Conservation (phyloP, 2,113 vertebrate species). For the Macaca nemestrina region DNA sequence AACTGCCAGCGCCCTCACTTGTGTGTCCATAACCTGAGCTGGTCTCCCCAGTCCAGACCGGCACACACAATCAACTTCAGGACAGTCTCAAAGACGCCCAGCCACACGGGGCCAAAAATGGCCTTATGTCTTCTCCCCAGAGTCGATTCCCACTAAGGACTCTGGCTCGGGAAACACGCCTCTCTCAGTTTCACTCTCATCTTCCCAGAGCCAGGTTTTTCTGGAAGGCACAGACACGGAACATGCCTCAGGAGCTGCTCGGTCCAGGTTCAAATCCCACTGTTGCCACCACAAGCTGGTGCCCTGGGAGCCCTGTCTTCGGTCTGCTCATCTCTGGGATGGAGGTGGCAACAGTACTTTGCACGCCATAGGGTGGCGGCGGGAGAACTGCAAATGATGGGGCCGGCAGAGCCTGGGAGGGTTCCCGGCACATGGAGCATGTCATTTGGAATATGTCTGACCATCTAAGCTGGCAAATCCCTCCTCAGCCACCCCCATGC, state of each 20-base stretch:
- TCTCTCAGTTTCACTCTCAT: fast-evolving
- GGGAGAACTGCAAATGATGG: fast-evolving
- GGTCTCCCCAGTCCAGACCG: neutral
- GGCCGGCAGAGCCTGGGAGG: neutral
- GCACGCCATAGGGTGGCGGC: fast-evolving
- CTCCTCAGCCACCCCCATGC: fast-evolving
- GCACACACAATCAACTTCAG: fast-evolving
- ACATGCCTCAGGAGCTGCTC: fast-evolving
- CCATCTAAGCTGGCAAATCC: neutral
- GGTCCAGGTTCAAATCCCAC: neutral
- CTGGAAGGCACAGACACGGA: neutral
- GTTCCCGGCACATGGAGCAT: fast-evolving
- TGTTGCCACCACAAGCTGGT: neutral
- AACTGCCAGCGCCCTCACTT: fast-evolving
- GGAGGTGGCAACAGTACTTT: fast-evolving
- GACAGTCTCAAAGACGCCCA: neutral
- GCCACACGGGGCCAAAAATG: fast-evolving
- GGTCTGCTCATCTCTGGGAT: neutral
- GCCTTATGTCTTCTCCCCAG: neutral
- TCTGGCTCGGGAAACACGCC: fast-evolving
- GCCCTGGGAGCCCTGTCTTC: fast-evolving
- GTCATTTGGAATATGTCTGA: fast-evolving
- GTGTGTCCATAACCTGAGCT: neutral
- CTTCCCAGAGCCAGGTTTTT: neutral
- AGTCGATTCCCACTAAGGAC: neutral